Evolutionary conservation across 2,888 invertebrate genomes (phyloP).

Genomic region (Stenotaenia linearis): DNA sequence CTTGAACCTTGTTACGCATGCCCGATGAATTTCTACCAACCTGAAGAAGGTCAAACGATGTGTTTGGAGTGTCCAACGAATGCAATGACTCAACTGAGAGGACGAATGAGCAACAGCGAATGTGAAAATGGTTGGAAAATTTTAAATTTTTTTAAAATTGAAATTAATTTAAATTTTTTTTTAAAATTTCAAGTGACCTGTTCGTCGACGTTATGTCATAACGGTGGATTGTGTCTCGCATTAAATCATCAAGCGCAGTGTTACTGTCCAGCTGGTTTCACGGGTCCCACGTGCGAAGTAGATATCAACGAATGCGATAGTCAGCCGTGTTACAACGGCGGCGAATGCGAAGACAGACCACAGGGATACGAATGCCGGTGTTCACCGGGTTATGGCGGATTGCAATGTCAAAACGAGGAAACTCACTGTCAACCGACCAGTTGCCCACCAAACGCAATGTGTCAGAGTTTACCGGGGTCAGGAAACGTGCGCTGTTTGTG

Average conservation of each 20-base stretch:
- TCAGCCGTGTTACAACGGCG: slow-evolving; percentile 88
- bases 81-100: slow-evolving; percentile 74
- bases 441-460: slow-evolving; percentile 93
- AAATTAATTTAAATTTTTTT: not conserved
- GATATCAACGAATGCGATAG: slow-evolving; percentile 94
- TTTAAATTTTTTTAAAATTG: not conserved
- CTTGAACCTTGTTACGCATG: slow-evolving; percentile 89
- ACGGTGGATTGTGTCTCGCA: slow-evolving; percentile 83
- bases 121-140: slow-evolving; percentile 58
- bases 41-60: slow-evolving; percentile 71
- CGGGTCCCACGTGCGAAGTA: slow-evolving; percentile 84
- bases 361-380: slow-evolving; percentile 90
- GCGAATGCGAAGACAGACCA: slow-evolving; percentile 82
- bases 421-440: slow-evolving; percentile 83
- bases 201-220: slow-evolving; percentile 79
- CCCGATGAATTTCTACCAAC: slow-evolving; percentile 86
- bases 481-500: slow-evolving; percentile 90
- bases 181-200: slow-evolving; percentile 60
- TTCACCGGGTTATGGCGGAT: slow-evolving; percentile 73
- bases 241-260: slow-evolving; percentile 85
- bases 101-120: slow-evolving; percentile 74
- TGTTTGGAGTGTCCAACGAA: slow-evolving; percentile 88
- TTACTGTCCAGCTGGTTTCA: slow-evolving; percentile 90
- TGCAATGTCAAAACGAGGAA: slow-evolving; percentile 89
- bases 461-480: slow-evolving; percentile 82